These are phyloP conservation scores for Drosophila chauvacae DNA, from an alignment of 1,140 invertebrate genomes.

Conservation along the genomic window DNA sequence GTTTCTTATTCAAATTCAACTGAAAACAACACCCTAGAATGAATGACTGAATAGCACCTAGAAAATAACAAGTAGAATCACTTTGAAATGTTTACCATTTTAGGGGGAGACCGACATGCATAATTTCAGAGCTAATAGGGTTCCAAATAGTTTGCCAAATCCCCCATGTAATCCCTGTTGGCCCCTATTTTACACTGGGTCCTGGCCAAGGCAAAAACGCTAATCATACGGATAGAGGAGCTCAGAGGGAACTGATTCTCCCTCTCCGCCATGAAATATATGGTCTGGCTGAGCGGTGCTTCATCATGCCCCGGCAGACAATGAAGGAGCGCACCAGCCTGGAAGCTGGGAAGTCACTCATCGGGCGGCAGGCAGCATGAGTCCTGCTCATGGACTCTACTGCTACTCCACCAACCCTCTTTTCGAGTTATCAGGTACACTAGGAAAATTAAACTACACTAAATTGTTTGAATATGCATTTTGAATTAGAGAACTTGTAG, in stretches of 20 bases:
- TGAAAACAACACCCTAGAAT: neutral
- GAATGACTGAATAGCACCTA: neutral
- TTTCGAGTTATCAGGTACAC: slow-evolving; percentile 7
- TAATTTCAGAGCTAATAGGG: slow-evolving; percentile 34
- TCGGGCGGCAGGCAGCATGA: slow-evolving; percentile 26
- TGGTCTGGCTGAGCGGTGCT: slow-evolving; percentile 51
- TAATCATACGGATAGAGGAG: slow-evolving; percentile 44
- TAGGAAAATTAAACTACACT: neutral
- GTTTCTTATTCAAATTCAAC: neutral
- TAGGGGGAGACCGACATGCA: slow-evolving; percentile 4
- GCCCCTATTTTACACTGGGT: slow-evolving; percentile 23
- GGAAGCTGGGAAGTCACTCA: slow-evolving; percentile 50
- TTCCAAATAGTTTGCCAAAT: slow-evolving; percentile 38
- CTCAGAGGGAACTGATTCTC: neutral
- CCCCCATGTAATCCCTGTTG: slow-evolving; percentile 32
- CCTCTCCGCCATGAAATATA: slow-evolving; percentile 35
- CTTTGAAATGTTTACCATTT: slow-evolving; percentile 4
- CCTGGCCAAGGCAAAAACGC: slow-evolving; percentile 41
- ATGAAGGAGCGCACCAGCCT: slow-evolving; percentile 38
- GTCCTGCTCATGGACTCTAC: slow-evolving; percentile 19
- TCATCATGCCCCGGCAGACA: slow-evolving; percentile 52
- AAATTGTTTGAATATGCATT: neutral
- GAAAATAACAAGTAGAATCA: neutral
- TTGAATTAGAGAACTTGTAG: no score
- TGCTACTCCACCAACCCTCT: neutral